Conservation (phyloP, 2,113 vertebrate species). For the Pyrgilauda ruficollis region DNA sequence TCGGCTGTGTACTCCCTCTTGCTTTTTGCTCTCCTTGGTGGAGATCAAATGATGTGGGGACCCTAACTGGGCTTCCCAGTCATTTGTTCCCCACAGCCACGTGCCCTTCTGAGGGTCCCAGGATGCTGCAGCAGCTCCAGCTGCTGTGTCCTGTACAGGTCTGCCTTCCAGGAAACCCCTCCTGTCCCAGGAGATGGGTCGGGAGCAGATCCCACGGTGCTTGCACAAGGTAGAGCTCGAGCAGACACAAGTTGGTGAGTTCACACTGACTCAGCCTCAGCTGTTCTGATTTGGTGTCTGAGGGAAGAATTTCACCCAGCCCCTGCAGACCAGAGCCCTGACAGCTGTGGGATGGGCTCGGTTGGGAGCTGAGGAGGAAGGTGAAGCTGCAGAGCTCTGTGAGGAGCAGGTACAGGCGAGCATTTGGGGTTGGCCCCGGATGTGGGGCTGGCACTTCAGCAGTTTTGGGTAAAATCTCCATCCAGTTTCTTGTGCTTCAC, state of each 20-base stretch:
- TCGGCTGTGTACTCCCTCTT: fast-evolving
- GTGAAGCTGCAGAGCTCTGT: neutral
- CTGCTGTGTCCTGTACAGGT: fast-evolving
- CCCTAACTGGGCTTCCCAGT: neutral
- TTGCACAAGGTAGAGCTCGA: fast-evolving
- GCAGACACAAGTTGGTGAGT: neutral
- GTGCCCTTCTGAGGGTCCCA: fast-evolving
- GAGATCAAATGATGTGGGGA: fast-evolving
- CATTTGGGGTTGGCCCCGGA: fast-evolving
- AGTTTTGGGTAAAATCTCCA: neutral
- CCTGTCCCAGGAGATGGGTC: fast-evolving
- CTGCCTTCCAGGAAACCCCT: neutral
- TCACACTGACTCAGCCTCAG: neutral
- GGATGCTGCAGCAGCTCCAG: neutral
- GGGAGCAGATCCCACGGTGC: neutral
- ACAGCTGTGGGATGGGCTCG: fast-evolving
- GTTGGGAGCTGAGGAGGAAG: neutral
- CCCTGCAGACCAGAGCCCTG: neutral
- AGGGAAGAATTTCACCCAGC: fast-evolving
- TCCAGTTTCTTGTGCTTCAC: neutral
- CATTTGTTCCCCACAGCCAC: fast-evolving
- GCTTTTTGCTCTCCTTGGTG: neutral
- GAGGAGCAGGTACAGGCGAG: fast-evolving
- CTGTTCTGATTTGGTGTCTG: neutral
- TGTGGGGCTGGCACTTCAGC: fast-evolving